Percentiles rank a stretch among this genome's conserved stretches.
Conservation (phyloP, 2,888 invertebrate genomes). For the Seira sanloemensis region DNA sequence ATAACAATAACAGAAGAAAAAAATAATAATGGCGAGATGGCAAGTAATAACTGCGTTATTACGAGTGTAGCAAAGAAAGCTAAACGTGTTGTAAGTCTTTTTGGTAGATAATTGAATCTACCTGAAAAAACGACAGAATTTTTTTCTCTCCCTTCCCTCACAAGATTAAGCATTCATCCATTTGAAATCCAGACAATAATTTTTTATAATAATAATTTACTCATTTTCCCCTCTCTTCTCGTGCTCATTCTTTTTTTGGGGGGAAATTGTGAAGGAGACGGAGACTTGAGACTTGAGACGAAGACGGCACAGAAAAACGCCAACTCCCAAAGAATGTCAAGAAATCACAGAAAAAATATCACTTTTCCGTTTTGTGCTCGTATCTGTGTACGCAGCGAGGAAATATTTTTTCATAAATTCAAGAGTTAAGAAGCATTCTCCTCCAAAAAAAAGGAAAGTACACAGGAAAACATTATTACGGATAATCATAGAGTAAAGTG, state of each 20-base stretch:
- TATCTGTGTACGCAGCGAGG: too few relatives aligned
- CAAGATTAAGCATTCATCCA: not conserved
- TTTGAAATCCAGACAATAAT: not conserved
- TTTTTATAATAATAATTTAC: conserved; percentile 8
- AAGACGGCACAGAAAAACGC: not conserved
- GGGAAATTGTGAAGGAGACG: too few relatives aligned
- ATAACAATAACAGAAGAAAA: conserved; percentile 25
- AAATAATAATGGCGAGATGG: conserved; percentile 10
- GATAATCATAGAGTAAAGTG: conserved; percentile 47
- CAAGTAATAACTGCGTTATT: conserved; percentile 9
- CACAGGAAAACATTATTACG: conserved; percentile 59
- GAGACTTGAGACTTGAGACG: not conserved
- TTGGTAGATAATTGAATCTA: not conserved
- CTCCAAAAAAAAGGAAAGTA: too few relatives aligned
- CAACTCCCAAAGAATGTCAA: not conserved
- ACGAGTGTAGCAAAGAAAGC: not conserved
- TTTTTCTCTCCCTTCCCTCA: not conserved
- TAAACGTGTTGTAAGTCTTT: not conserved
- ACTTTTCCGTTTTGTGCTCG: too few relatives aligned
- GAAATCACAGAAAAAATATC: not conserved
- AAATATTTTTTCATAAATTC: not conserved
- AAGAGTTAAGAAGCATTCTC: not conserved
- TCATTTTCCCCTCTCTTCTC: not conserved
- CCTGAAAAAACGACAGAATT: conserved; percentile 1
- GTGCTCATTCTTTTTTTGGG: not conserved